A percentile compares a stretch with the other conserved stretches of the same genome.
These are phyloP conservation scores for Agriopis aurantiaria DNA, from an alignment of 2,888 invertebrate species.

Conservation along the genomic window DNA sequence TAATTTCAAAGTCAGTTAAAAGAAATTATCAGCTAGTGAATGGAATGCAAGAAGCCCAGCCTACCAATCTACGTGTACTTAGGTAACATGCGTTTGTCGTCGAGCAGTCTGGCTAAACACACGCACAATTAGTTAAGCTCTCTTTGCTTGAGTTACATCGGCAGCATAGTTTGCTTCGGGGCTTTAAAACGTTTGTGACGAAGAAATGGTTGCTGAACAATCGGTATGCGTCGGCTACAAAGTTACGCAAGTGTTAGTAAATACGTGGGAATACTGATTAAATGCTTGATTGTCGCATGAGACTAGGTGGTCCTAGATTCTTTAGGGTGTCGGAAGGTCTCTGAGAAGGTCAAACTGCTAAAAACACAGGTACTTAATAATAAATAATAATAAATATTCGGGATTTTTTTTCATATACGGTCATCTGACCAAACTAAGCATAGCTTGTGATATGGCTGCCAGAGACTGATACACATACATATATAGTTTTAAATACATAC, in stretches of 20 bases:
- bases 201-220: conserved; percentile 13
- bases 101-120: conserved; percentile 21
- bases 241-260: conserved; percentile 14
- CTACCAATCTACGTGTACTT: background rate
- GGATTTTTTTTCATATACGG: too few species aligned
- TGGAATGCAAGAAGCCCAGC: conserved; percentile 16
- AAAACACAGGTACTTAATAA: too few species aligned
- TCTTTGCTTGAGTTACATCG: background rate
- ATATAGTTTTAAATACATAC: too few species aligned
- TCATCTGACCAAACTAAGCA: too few species aligned
- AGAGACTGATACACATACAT: too few species aligned
- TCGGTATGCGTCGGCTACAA: background rate
- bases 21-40: background rate
- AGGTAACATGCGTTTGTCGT: conserved; percentile 18
- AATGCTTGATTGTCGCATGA: background rate
- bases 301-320: too few species aligned
- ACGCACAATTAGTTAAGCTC: conserved; percentile 1
- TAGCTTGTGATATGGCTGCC: too few species aligned
- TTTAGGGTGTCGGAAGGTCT: too few species aligned
- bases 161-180: background rate
- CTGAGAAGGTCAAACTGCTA: too few species aligned
- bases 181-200: background rate
- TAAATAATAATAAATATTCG: too few species aligned
- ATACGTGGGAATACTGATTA: conserved; percentile 2
- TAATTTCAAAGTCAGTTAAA: too few species aligned